Evolutionary conservation across 2,797 vertebrate genomes (phyloP).

Genomic region (Odontamblyopus rebecca): DNA sequence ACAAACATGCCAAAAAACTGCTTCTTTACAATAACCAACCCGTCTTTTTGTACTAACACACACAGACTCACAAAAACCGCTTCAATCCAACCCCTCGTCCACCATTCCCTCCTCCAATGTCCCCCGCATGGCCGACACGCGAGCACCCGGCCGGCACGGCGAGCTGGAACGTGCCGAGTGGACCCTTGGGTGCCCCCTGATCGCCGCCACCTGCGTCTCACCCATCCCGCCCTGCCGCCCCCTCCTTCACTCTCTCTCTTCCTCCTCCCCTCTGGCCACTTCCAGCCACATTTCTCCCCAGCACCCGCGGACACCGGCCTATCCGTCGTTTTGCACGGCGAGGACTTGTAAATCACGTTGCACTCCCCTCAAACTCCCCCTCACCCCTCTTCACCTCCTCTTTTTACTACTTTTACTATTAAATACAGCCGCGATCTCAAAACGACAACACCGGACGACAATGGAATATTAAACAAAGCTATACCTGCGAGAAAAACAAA

Average conservation of each 20-base stretch:
- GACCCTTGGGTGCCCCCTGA: conserved; percentile 71
- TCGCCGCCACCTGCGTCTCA: conserved; percentile 78
- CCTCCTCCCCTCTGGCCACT: not conserved
- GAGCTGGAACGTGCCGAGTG: conserved; percentile 63
- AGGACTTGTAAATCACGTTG: conserved; percentile 81
- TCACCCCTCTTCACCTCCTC: conserved; percentile 14
- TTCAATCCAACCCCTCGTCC: no score
- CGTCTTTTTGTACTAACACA: no score
- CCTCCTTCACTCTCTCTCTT: conserved; percentile 37
- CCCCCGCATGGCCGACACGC: conserved; percentile 65
- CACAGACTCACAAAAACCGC: no score
- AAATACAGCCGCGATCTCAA: conserved; percentile 90
- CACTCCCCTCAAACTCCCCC: conserved; percentile 17
- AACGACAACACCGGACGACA: conserved; percentile 78
- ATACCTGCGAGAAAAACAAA: conserved; percentile 49
- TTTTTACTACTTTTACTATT: conserved; percentile 67
- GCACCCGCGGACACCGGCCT: conserved; percentile 65
- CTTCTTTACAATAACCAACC: no score
- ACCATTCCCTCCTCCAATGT: conserved; percentile 12
- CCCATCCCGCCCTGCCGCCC: not conserved
- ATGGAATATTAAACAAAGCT: conserved; percentile 84
- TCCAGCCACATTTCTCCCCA: not conserved
- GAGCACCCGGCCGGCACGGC: conserved; percentile 56
- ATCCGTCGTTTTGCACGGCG: conserved; percentile 77
- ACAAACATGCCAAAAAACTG: no score